Conservation (phyloP, 2,888 invertebrate genomes). For the Steinernema hermaphroditum region DNA sequence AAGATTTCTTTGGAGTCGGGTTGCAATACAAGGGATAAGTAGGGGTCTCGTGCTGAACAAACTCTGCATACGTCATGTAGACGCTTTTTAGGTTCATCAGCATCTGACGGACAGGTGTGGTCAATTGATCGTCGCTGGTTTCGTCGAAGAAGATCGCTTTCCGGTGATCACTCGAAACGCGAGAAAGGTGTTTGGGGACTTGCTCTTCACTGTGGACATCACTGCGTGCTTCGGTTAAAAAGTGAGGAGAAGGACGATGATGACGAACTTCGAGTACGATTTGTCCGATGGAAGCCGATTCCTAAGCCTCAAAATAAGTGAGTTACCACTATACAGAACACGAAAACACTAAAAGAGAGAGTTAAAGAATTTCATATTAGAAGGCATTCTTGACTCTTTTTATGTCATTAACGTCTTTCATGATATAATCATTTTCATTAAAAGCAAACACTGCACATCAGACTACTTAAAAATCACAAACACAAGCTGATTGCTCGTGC, state of each 20-base stretch:
- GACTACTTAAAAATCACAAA: no score
- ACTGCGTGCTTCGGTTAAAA: constrained; percentile 52
- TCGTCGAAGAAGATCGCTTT: constrained; percentile 37
- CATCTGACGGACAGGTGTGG: constrained; percentile 37
- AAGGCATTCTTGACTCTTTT: no score
- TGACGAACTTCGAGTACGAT: constrained; percentile 42
- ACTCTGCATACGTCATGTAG: not conserved
- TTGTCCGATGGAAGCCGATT: not conserved
- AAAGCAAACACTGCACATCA: no score
- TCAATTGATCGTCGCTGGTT: constrained; percentile 45
- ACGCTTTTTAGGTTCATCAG: constrained; percentile 35
- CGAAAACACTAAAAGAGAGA: no score
- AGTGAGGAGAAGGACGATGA: constrained; percentile 45
- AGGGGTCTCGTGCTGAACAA: not conserved
- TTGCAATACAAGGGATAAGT: not conserved
- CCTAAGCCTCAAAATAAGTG: constrained; percentile 12
- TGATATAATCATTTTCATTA: not conserved
- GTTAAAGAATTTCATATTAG: no score
- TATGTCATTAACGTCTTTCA: no score
- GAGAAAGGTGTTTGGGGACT: constrained; percentile 46
- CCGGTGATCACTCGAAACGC: constrained; percentile 32
- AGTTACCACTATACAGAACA: constrained; percentile 20
- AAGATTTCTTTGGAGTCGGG: not conserved
- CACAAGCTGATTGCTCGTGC: no score
- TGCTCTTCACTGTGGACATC: constrained; percentile 54